Evolutionary conservation across 2,797 vertebrate genomes (phyloP).

Genomic region (Heliangelus exortis): DNA sequence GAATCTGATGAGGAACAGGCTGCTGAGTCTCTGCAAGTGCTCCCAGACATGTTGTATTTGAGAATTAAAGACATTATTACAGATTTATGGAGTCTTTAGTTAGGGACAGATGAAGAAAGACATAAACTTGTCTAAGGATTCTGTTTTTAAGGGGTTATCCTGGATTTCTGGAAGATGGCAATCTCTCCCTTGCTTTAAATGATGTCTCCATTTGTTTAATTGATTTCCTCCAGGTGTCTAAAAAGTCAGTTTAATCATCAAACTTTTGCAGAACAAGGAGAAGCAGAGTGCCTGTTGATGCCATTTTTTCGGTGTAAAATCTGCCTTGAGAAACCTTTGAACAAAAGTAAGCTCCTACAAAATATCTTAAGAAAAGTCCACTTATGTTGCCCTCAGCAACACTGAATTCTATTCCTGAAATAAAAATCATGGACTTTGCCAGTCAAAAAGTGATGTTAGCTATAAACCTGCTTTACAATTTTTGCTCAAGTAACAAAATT

Average conservation of each 20-base stretch:
- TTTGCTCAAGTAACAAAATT: not conserved
- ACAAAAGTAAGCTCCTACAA: not conserved
- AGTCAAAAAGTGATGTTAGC: constrained; percentile 13
- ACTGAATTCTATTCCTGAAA: not conserved
- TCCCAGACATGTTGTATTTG: not conserved
- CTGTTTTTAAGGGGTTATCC: not conserved
- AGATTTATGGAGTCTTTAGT: not conserved
- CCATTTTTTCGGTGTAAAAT: not conserved
- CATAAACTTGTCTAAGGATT: not conserved
- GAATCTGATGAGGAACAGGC: not conserved
- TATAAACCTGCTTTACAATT: constrained; percentile 12
- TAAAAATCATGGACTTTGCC: constrained; percentile 36
- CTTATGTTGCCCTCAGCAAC: not conserved
- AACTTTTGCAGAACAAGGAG: not conserved
- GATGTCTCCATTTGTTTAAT: not conserved
- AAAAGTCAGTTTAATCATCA: not conserved
- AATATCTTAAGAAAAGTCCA: not conserved
- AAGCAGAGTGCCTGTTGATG: not conserved
- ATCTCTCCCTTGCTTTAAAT: not conserved
- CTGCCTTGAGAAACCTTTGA: constrained; percentile 21
- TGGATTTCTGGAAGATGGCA: not conserved
- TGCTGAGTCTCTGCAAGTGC: not conserved
- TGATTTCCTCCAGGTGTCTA: not conserved
- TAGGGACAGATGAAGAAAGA: not conserved
- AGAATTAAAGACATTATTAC: not conserved